These are phyloP conservation scores for Hypomecis punctinalis DNA, from an alignment of 2,888 invertebrate species.

Conservation along the genomic window DNA sequence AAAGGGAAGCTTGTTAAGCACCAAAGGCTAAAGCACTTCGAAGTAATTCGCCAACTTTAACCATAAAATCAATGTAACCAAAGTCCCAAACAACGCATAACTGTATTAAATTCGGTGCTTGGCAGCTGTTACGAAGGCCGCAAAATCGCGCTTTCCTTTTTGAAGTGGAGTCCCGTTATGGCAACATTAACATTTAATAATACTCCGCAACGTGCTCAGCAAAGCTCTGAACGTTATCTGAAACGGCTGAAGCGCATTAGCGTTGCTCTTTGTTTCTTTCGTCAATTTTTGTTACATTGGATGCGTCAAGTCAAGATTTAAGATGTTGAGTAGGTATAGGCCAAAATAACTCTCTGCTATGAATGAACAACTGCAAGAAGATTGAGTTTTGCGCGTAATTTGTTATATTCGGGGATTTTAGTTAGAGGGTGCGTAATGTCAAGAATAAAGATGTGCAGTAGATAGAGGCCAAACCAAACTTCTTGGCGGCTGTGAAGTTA, in stretches of 20 bases:
- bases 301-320: no score
- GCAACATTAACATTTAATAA: constrained; percentile 33
- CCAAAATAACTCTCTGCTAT: no score
- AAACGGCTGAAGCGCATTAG: constrained; percentile 2
- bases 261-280: neutral
- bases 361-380: no score
- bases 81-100: constrained; percentile 25
- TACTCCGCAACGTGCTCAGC: constrained; percentile 11
- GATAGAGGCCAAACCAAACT: no score
- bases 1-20: constrained; percentile 16
- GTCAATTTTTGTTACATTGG: neutral
- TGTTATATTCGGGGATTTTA: no score
- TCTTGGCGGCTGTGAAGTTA: no score
- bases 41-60: constrained; percentile 29
- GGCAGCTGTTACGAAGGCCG: constrained; percentile 18
- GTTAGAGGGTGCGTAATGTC: no score
- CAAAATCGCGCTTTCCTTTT: constrained; percentile 22
- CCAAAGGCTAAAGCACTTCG: constrained; percentile 13
- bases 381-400: no score
- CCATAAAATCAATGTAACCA: constrained; percentile 32
- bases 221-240: constrained; percentile 19
- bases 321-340: no score
- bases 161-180: constrained; percentile 20
- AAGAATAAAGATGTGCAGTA: no score
- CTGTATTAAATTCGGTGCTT: constrained; percentile 31